Evolutionary conservation across 30 jellyfish, hydroid and myxozoan genomes (phyloP), one percentile per base, ranked within the genome.

Genomic region (Aurelia aurita complex sp. Pacific): DNA sequence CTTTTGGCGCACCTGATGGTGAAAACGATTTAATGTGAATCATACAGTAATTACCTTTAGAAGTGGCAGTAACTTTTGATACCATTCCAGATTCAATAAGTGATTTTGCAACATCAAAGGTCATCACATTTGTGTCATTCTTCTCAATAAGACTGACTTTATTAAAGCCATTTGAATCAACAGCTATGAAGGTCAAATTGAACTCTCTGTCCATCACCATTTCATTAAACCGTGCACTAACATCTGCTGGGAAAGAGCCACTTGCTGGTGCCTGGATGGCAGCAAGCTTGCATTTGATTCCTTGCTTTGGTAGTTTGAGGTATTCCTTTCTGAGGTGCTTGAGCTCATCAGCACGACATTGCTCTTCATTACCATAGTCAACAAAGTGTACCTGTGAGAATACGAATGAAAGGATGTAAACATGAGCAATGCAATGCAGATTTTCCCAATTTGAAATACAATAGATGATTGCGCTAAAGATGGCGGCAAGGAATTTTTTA

Each of bases 281-380:
- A 77, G 77, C 59, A 46, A 94, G 85, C 29, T 67, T 73, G 87
- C 99, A 94, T 62, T 63, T 64, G 71, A 94, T 50, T 19, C 92
- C 97, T 80, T 94, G 99, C 65, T 67, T 80, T 18, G 99, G 97
- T 17, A 88, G 87, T 73, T 88, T 79, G 54, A 88, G 75, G 79
- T 90, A 94, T 73, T 94, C 99, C 51, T 89, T 85, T 53, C 69
- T 80, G 65, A 94, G 85, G 34, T 79, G 74, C 85, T 83, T 77
- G 67, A 94, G 60, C 36, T 67, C 92, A 38, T 62, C 76, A 18
- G 55, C 15, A 15, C 83, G 65, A 35, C 82, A 77, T 10, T 60
- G 75, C 42, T 94, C 99, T 65, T 66, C 74, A 67, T 94, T 94
- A 3, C 99, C 99, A 94, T 88, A 94, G 68, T 94, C 99, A 69